Evolutionary conservation across 2,797 vertebrate species (phyloP).

Genomic region (Propithecus perrieri): DNA sequence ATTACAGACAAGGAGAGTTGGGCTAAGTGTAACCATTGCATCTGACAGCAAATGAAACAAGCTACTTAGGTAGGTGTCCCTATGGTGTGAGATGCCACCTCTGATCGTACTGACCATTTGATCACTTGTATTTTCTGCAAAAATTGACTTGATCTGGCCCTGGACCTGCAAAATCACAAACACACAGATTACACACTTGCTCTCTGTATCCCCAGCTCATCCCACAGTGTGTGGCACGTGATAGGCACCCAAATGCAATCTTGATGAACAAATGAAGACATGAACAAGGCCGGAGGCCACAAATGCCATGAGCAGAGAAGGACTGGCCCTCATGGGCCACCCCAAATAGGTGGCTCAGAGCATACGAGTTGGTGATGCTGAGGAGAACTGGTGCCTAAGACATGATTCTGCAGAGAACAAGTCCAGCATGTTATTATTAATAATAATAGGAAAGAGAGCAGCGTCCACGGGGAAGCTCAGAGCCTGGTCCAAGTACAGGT

Average conservation of each 20-base stretch:
- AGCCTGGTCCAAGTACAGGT: neutral
- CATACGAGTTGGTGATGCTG: neutral
- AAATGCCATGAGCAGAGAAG: neutral
- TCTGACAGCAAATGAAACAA: neutral
- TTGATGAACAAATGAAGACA: neutral
- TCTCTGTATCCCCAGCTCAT: neutral
- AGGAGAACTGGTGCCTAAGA: neutral
- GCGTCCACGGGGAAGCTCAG: neutral
- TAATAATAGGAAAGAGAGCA: neutral
- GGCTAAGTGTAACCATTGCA: neutral
- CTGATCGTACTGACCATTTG: neutral
- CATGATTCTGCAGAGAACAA: neutral
- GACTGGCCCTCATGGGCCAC: neutral
- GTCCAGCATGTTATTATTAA: too few relatives aligned
- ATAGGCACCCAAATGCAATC: neutral
- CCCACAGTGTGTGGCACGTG: accelerated
- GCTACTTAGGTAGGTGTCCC: neutral
- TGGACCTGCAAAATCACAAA: neutral
- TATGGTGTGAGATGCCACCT: neutral
- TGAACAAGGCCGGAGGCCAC: neutral
- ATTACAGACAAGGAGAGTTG: neutral
- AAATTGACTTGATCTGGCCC: neutral
- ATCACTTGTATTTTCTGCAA: neutral
- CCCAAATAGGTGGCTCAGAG: neutral
- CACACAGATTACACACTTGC: neutral